Percentiles rank a stretch among this genome's conserved stretches.
Evolutionary conservation across 2,113 vertebrate species (phyloP).

Genomic region (Oncorhynchus nerka): DNA sequence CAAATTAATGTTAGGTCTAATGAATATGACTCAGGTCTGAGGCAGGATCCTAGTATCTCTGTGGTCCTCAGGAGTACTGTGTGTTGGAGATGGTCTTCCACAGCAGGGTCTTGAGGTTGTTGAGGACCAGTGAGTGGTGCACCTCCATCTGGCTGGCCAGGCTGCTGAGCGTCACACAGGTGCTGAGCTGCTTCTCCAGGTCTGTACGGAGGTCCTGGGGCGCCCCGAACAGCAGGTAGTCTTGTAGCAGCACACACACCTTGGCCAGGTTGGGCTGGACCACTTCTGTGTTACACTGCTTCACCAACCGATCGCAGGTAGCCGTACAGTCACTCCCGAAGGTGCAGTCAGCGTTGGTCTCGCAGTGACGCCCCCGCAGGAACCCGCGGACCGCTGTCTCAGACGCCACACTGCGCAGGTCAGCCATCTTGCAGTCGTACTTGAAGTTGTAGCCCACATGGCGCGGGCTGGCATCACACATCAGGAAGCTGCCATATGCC

Average conservation of each 20-base stretch:
- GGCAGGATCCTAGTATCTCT: too few relatives aligned
- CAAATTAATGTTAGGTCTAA: too few relatives aligned
- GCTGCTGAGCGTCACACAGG: slow-evolving; percentile 91
- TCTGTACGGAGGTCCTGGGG: slow-evolving; percentile 81
- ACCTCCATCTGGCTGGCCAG: slow-evolving; percentile 96
- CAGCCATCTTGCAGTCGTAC: slow-evolving; percentile 92
- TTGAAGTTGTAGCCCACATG: slow-evolving; percentile 88
- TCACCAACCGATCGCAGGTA: slow-evolving; percentile 86
- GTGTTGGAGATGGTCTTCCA: slow-evolving; percentile 96
- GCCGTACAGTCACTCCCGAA: slow-evolving; percentile 88
- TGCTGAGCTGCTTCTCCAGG: slow-evolving; percentile 88
- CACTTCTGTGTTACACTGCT: slow-evolving; percentile 89
- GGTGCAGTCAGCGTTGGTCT: slow-evolving; percentile 89
- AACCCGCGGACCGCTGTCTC: slow-evolving; percentile 83
- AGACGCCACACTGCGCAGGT: slow-evolving; percentile 84
- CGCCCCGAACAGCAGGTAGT: slow-evolving; percentile 85
- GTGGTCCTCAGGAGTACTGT: slow-evolving; percentile 83
- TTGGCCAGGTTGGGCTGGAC: slow-evolving; percentile 96
- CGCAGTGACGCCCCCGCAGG: slow-evolving; percentile 86
- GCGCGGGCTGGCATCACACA: slow-evolving; percentile 85
- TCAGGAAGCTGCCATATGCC: slow-evolving; percentile 88
- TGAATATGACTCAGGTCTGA: background rate
- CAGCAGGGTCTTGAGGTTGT: slow-evolving; percentile 93
- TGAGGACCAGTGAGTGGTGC: slow-evolving; percentile 92
- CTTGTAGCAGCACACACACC: slow-evolving; percentile 86